phyloP scores from a whole-genome alignment of 2,797 vertebrate genomes.

The Otolemur crassicaudatus region DNA sequence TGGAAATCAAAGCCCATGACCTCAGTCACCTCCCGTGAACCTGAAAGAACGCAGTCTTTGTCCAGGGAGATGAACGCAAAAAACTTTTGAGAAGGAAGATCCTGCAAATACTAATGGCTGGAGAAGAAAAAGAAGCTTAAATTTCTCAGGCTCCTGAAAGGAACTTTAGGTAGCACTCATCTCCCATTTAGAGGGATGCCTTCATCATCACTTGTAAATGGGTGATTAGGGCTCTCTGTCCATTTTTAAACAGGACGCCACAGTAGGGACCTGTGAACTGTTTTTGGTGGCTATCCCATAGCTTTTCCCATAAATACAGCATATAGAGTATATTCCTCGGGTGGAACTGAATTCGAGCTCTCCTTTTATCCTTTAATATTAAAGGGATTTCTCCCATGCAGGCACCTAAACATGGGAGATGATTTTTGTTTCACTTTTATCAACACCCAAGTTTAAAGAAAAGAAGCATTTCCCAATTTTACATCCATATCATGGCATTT shows the following conservation, averaged over 20 bases:
- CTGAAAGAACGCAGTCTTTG: not conserved
- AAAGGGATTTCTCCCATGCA: not conserved
- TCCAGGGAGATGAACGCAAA: not conserved
- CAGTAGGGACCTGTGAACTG: not conserved
- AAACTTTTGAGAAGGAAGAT: not conserved
- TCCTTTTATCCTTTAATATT: not conserved
- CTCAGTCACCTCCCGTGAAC: not conserved
- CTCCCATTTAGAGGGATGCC: not conserved
- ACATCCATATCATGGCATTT: not conserved
- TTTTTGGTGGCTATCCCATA: not conserved
- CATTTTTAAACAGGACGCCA: not conserved
- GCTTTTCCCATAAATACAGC: not conserved
- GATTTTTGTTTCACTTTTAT: conserved; percentile 4
- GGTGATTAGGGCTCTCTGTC: not conserved
- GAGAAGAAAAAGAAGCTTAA: not conserved
- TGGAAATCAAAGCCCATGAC: not conserved
- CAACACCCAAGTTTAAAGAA: not conserved
- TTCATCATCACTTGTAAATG: not conserved
- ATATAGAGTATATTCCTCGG: not conserved
- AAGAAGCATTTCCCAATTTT: not conserved
- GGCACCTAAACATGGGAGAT: not conserved
- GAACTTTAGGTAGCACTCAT: not conserved
- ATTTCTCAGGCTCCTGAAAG: not conserved
- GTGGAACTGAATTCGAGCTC: not conserved
- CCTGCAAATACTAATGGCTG: not conserved